These are phyloP conservation scores for Coracias cyanogaster DNA, from an alignment of 2,797 vertebrate species.

Conservation along the genomic window DNA sequence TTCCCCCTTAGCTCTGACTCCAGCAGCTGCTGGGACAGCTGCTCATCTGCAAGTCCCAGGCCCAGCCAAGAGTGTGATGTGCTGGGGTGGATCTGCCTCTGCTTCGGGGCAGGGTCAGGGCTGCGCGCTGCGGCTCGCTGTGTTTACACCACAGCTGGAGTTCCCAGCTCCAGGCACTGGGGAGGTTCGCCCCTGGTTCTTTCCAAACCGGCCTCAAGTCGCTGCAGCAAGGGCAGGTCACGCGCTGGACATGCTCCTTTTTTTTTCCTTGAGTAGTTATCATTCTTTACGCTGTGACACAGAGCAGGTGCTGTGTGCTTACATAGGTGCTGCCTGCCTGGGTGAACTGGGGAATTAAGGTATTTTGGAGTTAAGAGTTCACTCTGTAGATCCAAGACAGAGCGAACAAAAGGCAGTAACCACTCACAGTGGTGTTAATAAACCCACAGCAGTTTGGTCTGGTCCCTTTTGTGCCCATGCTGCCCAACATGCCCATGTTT, in stretches of 20 bases:
- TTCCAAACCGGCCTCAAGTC: background rate
- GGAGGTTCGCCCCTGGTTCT: fast-evolving
- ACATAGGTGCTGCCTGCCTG: fast-evolving
- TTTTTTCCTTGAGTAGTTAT: background rate
- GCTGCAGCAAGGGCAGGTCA: background rate
- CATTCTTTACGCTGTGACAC: background rate
- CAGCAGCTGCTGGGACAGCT: background rate
- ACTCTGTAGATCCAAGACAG: background rate
- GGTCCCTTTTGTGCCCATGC: background rate
- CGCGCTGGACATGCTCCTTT: too few species aligned
- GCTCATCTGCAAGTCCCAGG: background rate
- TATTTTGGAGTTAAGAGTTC: background rate
- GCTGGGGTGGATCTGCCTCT: background rate
- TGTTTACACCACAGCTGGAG: background rate
- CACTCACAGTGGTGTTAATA: background rate
- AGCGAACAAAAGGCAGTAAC: background rate
- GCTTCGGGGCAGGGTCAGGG: background rate
- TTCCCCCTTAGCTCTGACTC: background rate
- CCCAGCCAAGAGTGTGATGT: background rate
- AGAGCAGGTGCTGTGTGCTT: background rate
- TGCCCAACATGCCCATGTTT: background rate
- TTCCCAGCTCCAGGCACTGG: fast-evolving
- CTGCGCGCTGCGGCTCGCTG: background rate
- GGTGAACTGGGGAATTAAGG: background rate
- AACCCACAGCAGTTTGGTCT: background rate